Percentiles rank a stretch among this genome's conserved stretches.
phyloP scores from a whole-genome alignment of 2,797 vertebrate species.

The Poecilia gillii region DNA sequence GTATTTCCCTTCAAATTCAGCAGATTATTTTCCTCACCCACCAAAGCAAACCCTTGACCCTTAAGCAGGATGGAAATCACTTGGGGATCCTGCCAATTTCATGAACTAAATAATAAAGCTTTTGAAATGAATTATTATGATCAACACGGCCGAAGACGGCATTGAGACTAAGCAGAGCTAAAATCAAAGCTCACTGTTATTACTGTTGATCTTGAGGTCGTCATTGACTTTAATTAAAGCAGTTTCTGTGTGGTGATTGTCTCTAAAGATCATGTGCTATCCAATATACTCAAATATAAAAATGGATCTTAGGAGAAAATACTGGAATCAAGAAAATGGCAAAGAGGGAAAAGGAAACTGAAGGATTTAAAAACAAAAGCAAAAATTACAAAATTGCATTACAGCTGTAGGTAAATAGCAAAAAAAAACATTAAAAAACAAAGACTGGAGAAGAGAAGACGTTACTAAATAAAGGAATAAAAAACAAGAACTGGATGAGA shows the following conservation, averaged over 20 bases:
- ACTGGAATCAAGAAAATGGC: background rate
- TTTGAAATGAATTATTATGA: background rate
- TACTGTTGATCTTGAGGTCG: constrained; percentile 9
- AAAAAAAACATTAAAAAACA: background rate
- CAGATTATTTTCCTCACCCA: background rate
- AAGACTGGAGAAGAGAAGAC: background rate
- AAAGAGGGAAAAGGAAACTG: constrained; percentile 6
- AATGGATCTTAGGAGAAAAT: constrained; percentile 1
- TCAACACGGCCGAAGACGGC: background rate
- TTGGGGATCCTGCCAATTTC: background rate
- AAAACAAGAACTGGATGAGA: background rate
- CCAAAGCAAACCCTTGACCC: background rate
- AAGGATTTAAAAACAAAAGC: background rate
- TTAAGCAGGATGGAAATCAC: background rate
- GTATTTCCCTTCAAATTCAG: background rate
- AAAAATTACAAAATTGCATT: background rate
- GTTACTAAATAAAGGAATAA: background rate
- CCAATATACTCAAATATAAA: constrained; percentile 4
- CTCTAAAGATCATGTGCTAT: constrained; percentile 5
- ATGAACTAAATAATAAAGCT: background rate
- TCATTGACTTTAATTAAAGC: constrained; percentile 14
- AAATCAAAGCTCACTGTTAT: constrained; percentile 8
- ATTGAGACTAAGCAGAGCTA: background rate
- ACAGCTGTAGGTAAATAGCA: background rate
- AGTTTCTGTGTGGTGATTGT: constrained; percentile 3